Conservation (phyloP, 2,113 vertebrate genomes). For the Clupea harengus region DNA sequence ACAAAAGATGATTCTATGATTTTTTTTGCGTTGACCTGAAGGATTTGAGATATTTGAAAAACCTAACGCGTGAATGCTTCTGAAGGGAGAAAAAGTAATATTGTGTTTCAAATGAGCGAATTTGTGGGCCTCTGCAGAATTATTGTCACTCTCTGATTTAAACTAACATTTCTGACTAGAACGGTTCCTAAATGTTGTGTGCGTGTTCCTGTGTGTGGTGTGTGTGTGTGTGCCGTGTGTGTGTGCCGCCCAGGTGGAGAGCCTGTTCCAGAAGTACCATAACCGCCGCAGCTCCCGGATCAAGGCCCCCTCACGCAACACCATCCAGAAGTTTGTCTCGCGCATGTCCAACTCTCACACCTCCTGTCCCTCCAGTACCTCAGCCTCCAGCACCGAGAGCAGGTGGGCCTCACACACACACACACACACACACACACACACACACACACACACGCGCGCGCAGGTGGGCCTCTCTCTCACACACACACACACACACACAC, state of each 20-base stretch:
- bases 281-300: conserved; percentile 88
- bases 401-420: conserved; percentile 62
- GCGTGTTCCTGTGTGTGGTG: background rate
- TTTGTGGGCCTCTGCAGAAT: too few species aligned
- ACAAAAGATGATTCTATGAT: too few species aligned
- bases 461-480: too few species aligned
- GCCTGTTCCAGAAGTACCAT: conserved; percentile 93
- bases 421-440: too few species aligned
- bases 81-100: too few species aligned
- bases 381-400: conserved; percentile 86
- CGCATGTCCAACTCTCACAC: conserved; percentile 90
- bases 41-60: too few species aligned
- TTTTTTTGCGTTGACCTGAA: background rate
- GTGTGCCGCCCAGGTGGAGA: conserved; percentile 77
- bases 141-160: too few species aligned
- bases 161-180: too few species aligned
- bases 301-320: conserved; percentile 90
- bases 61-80: too few species aligned
- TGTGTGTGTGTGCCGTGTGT: background rate
- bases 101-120: too few species aligned
- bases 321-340: conserved; percentile 93
- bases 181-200: too few species aligned
- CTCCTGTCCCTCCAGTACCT: conserved; percentile 80
- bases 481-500: conserved; percentile 35
- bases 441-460: too few species aligned